Conservation (phyloP, 64 coral and sea anemone genomes). For the Dendronephthya gigantea region DNA sequence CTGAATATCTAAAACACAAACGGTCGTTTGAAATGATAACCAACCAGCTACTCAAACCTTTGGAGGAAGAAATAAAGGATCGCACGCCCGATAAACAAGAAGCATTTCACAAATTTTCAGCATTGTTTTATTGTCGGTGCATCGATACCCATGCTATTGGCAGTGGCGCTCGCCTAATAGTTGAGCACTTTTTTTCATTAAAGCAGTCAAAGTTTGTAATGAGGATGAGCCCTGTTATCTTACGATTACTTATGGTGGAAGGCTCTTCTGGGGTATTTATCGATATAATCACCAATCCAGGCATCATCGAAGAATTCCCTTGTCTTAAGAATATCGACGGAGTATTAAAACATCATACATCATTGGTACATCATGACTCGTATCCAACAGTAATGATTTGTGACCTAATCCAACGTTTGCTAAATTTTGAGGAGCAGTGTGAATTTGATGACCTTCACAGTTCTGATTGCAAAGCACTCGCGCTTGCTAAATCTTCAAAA, state of each 20-base stretch:
- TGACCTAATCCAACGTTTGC: background rate
- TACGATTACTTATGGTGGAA: background rate
- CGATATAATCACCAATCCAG: background rate
- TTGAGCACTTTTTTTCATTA: background rate
- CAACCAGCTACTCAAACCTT: background rate
- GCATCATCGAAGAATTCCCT: background rate
- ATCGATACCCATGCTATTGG: background rate
- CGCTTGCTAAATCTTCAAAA: background rate
- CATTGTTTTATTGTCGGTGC: background rate
- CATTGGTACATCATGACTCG: background rate
- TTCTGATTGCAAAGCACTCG: background rate
- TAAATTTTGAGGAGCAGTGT: background rate
- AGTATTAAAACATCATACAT: background rate
- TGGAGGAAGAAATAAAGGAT: background rate
- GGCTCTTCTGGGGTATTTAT: background rate
- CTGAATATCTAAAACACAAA: background rate
- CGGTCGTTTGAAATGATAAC: background rate
- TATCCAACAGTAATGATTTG: background rate
- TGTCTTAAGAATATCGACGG: constrained; percentile 9
- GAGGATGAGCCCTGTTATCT: constrained; percentile 10
- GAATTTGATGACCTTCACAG: background rate
- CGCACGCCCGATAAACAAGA: background rate
- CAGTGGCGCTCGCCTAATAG: background rate
- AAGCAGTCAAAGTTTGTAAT: background rate
- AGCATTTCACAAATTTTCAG: background rate